Conservation (phyloP, 2,113 vertebrate genomes). For the Forbesichthys agassizii region DNA sequence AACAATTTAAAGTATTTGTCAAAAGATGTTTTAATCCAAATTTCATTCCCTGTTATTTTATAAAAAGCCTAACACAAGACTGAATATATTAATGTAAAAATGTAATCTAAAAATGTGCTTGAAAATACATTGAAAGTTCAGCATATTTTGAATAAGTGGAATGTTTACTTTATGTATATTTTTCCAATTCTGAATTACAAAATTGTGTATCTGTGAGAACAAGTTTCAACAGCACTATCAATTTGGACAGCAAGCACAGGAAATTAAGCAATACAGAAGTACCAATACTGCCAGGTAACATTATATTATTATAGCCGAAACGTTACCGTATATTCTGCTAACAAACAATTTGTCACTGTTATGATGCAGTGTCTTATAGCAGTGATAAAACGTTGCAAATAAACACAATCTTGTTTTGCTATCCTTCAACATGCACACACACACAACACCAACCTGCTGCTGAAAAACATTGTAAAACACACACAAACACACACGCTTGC, state of each 20-base stretch:
- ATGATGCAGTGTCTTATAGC: constrained; percentile 15
- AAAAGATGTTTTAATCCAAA: too few species aligned
- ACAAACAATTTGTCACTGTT: too few species aligned
- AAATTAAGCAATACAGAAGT: neutral
- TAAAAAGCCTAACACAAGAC: neutral
- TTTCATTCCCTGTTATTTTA: too few species aligned
- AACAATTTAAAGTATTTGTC: too few species aligned
- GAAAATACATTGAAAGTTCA: neutral
- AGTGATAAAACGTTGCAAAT: neutral
- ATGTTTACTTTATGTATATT: neutral
- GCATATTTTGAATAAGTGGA: neutral
- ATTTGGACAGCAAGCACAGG: neutral
- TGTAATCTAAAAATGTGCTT: neutral
- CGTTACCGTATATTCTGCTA: too few species aligned
- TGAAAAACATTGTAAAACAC: constrained; percentile 25
- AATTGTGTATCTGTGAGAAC: neutral
- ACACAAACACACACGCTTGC: neutral
- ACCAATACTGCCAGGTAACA: too few species aligned
- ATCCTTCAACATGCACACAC: neutral
- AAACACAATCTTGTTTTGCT: constrained; percentile 29
- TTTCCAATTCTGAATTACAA: neutral
- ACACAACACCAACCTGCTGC: constrained; percentile 37
- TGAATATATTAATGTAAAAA: neutral
- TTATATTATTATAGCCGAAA: too few species aligned
- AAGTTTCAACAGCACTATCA: neutral